phyloP scores from a whole-genome alignment of 2,888 invertebrate species.

The Gymnosoma rotundatum region DNA sequence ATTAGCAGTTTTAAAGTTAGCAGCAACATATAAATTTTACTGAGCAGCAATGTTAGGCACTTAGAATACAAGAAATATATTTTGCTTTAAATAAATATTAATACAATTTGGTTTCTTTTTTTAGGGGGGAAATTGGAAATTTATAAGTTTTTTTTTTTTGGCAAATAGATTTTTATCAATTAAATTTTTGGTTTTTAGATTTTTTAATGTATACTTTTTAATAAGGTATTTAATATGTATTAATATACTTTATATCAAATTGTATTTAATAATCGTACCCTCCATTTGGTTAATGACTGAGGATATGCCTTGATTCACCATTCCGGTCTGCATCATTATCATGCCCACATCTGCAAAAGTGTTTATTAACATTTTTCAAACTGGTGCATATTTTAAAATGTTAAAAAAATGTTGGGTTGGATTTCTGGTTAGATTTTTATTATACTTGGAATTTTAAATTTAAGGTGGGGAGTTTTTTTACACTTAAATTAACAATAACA shows the following conservation, averaged over 20 bases:
- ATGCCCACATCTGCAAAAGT: conserved; percentile 93
- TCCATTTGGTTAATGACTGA: conserved; percentile 86
- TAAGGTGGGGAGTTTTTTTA: conserved; percentile 10
- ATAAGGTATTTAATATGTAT: conserved; percentile 11
- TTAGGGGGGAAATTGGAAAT: conserved; percentile 35
- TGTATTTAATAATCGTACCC: conserved; percentile 85
- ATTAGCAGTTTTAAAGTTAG: conserved; percentile 71
- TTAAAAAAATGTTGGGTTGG: conserved; percentile 18
- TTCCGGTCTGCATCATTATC: conserved; percentile 98
- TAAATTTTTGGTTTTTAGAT: conserved; percentile 45
- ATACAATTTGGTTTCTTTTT: conserved; percentile 66
- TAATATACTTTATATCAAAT: conserved; percentile 56
- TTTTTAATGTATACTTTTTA: conserved; percentile 26
- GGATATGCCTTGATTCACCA: conserved; percentile 95
- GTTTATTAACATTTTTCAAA: conserved; percentile 73
- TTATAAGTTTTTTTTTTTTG: conserved; percentile 10
- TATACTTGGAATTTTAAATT: conserved; percentile 4
- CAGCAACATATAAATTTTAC: conserved; percentile 76
- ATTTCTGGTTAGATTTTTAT: conserved; percentile 38
- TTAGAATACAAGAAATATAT: conserved; percentile 65
- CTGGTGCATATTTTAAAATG: conserved; percentile 48
- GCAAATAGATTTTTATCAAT: conserved; percentile 61
- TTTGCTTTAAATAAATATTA: conserved; percentile 66
- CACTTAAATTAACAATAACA: conserved; percentile 44
- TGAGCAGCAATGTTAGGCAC: conserved; percentile 70